Conservation (phyloP, 2,797 vertebrate species). For the Luscinia megarhynchos region DNA sequence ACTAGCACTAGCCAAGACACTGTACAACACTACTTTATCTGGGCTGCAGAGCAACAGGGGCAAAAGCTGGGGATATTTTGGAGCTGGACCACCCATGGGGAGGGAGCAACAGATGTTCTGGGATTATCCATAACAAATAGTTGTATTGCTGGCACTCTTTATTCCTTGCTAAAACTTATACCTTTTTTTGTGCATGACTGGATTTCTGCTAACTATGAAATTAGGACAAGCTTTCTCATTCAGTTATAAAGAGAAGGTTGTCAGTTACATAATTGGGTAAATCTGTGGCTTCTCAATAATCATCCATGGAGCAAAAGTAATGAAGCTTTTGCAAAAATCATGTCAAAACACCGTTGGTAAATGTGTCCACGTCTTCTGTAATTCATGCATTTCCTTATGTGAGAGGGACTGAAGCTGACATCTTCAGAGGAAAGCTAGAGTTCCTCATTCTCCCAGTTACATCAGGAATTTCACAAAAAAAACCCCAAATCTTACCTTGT, state of each 20-base stretch:
- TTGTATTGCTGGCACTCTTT: slow-evolving; percentile 20
- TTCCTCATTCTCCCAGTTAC: neutral
- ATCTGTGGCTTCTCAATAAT: slow-evolving; percentile 2
- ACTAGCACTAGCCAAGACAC: neutral
- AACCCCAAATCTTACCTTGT: neutral
- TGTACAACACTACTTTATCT: neutral
- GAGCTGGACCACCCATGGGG: slow-evolving; percentile 48
- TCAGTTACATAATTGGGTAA: neutral
- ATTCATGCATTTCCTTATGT: neutral
- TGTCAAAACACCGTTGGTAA: neutral
- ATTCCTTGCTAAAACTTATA: slow-evolving; percentile 21
- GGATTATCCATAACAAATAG: slow-evolving; percentile 51
- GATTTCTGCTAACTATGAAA: slow-evolving; percentile 37
- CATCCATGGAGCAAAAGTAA: neutral
- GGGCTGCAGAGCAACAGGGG: neutral
- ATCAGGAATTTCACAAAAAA: neutral
- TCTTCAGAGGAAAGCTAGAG: neutral
- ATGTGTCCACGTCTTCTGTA: neutral
- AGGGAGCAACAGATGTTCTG: slow-evolving; percentile 57
- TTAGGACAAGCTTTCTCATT: neutral
- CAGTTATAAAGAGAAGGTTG: neutral
- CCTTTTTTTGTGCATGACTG: slow-evolving; percentile 15
- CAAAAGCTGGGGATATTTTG: slow-evolving; percentile 3
- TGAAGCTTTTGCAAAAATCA: neutral
- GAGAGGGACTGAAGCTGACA: fast-evolving